A percentile compares a stretch with the other conserved stretches of the same genome.
phyloP scores from a whole-genome alignment of 2,888 invertebrate genomes.

The Blastobasis adustella region DNA sequence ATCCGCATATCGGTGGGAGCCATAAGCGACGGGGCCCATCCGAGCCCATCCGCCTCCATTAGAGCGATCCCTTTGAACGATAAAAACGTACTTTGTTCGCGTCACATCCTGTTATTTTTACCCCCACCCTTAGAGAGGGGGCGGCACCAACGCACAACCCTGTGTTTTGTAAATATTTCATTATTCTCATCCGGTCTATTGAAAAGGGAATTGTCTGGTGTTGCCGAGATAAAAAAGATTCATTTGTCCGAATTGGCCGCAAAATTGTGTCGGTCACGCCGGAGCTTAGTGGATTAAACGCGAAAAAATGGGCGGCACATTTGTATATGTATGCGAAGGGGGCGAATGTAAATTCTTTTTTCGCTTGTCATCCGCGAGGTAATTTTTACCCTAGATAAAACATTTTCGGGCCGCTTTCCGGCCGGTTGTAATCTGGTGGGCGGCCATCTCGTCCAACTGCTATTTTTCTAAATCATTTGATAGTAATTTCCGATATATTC shows the following conservation, averaged over 20 bases:
- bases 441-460: too few relatives aligned
- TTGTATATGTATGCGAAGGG: too few relatives aligned
- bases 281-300: slow-evolving; percentile 25
- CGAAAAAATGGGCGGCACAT: too few relatives aligned
- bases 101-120: slow-evolving; percentile 64
- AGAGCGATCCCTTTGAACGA: slow-evolving; percentile 54
- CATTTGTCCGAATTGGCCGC: slow-evolving; percentile 46
- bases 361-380: too few relatives aligned
- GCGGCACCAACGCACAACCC: slow-evolving; percentile 26
- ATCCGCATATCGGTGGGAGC: slow-evolving; percentile 13
- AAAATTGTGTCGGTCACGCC: slow-evolving; percentile 45
- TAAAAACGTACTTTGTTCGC: slow-evolving; percentile 64
- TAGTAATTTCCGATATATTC: too few relatives aligned
- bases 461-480: too few relatives aligned
- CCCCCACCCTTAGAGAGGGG: slow-evolving; percentile 40
- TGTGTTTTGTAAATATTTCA: slow-evolving; percentile 56
- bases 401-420: too few relatives aligned
- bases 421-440: too few relatives aligned
- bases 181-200: slow-evolving; percentile 44
- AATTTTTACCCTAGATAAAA: too few relatives aligned
- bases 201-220: slow-evolving; percentile 44
- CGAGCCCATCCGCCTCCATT: slow-evolving; percentile 49
- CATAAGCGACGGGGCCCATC: slow-evolving; percentile 30
- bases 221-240: slow-evolving; percentile 46
- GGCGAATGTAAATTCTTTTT: too few relatives aligned